Conservation (phyloP, 2,888 invertebrate species). For the Proisotoma minuta region DNA sequence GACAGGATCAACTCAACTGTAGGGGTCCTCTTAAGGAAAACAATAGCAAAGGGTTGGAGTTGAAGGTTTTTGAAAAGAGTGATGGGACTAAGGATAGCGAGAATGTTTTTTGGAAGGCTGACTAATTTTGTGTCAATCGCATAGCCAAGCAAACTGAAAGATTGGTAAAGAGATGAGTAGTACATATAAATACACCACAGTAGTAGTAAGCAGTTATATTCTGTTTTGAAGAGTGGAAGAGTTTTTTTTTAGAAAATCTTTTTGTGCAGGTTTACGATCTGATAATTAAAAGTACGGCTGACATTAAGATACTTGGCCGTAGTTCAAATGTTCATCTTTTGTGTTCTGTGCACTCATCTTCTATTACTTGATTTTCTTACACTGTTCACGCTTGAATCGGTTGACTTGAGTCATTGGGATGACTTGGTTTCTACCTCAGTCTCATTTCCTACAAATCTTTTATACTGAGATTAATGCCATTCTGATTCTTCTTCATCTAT, state of each 20-base stretch:
- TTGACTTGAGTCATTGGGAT: no score
- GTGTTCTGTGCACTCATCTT: background rate
- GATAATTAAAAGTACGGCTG: constrained; percentile 40
- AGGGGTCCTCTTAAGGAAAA: constrained; percentile 15
- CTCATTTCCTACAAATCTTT: background rate
- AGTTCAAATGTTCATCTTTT: background rate
- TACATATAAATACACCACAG: background rate
- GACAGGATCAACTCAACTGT: constrained; percentile 1
- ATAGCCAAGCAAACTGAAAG: background rate
- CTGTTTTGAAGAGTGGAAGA: background rate
- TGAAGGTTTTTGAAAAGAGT: constrained; percentile 8
- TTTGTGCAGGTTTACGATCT: constrained; percentile 37
- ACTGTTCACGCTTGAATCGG: no score
- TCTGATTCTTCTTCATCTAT: background rate
- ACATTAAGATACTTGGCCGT: constrained; percentile 31
- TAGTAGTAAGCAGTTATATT: constrained; percentile 3
- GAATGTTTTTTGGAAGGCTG: constrained; percentile 6
- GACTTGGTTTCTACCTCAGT: background rate
- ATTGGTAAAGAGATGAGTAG: no score
- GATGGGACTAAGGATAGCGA: background rate
- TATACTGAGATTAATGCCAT: constrained; percentile 6
- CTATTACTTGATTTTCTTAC: no score
- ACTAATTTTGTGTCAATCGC: constrained; percentile 33
- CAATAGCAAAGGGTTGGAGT: constrained; percentile 14
- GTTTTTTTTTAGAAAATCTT: constrained; percentile 4